Evolutionary conservation across 2,888 invertebrate species (phyloP).

Genomic region (Ypsolopha sequella): DNA sequence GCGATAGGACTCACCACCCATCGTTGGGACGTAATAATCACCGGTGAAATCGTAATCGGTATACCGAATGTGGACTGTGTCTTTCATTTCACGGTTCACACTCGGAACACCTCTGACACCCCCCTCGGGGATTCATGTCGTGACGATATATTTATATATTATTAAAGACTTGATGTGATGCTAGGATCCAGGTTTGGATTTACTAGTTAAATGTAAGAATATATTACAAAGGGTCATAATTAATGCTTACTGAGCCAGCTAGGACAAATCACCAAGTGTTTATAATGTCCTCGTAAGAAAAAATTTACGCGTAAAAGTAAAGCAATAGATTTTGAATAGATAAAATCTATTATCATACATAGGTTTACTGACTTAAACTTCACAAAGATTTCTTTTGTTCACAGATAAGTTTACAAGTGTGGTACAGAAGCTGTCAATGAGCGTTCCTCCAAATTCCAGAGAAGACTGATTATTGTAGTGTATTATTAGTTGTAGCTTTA

Average conservation of each 20-base stretch:
- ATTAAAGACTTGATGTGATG: no score
- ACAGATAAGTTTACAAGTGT: constrained; percentile 75
- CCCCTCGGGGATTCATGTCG: no score
- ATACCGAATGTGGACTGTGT: no score
- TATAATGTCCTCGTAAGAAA: background rate
- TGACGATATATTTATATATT: no score
- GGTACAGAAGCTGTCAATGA: constrained; percentile 76
- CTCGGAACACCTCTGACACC: no score
- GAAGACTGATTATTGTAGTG: constrained; percentile 39
- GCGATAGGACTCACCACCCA: no score
- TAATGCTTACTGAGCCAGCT: background rate
- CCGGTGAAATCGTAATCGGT: no score
- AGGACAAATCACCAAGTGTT: background rate
- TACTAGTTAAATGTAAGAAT: no score
- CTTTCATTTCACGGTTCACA: no score
- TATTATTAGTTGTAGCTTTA: no score
- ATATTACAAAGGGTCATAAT: background rate
- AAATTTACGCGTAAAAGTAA: background rate
- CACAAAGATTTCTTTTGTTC: constrained; percentile 27
- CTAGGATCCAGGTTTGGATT: no score
- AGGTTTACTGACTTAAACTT: background rate
- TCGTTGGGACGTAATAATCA: no score
- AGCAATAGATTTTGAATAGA: background rate
- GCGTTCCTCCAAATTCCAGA: constrained; percentile 71
- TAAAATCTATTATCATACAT: background rate